phyloP scores from a whole-genome alignment of 1,140 invertebrate genomes.

The Neomicropteryx cornuta region DNA sequence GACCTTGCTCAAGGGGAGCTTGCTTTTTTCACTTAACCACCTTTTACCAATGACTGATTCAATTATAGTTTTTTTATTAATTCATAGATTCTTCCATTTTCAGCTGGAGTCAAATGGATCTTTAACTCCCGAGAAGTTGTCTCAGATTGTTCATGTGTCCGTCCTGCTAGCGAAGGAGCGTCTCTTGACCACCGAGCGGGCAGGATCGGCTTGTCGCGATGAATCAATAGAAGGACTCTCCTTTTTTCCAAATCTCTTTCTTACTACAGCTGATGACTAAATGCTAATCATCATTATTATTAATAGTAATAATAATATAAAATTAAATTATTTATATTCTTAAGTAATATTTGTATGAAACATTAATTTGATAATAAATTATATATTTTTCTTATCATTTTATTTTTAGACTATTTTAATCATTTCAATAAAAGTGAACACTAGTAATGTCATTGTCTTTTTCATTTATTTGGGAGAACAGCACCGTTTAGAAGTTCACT shows the following conservation, averaged over 20 bases:
- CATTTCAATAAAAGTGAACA: background rate
- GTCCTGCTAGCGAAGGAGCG: conserved; percentile 83
- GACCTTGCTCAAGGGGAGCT: too few species aligned
- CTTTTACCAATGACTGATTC: too few species aligned
- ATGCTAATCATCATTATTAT: too few species aligned
- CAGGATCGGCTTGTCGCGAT: conserved; percentile 81
- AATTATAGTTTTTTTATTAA: conserved; percentile 9
- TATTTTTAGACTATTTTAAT: background rate
- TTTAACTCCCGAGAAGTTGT: conserved; percentile 76
- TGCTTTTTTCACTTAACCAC: too few species aligned
- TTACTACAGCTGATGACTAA: too few species aligned
- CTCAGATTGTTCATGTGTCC: conserved; percentile 69
- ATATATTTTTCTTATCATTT: background rate
- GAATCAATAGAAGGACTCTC: conserved; percentile 86
- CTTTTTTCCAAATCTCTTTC: conserved; percentile 86
- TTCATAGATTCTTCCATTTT: conserved; percentile 19
- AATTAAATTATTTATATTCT: too few species aligned
- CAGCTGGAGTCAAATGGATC: conserved; percentile 64
- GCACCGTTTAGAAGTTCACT: too few species aligned
- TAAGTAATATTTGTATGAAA: too few species aligned
- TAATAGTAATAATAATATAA: too few species aligned
- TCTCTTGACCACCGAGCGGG: conserved; percentile 70
- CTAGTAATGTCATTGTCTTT: too few species aligned
- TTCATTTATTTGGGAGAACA: too few species aligned
- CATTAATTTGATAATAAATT: background rate